phyloP scores from a whole-genome alignment of 2,888 invertebrate genomes.

The Julus scanicus region DNA sequence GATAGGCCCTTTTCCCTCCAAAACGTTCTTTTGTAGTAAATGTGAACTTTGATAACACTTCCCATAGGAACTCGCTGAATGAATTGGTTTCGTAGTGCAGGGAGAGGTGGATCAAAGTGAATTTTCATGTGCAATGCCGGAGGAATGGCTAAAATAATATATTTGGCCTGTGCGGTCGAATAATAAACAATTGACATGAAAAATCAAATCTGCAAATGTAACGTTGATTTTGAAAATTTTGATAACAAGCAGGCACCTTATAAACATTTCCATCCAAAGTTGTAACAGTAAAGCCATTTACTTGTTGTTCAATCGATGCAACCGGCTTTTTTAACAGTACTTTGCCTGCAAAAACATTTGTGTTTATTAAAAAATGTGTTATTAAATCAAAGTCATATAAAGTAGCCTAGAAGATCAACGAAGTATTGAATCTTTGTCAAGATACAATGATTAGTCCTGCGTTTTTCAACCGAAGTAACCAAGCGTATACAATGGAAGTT shows the following conservation, averaged over 20 bases:
- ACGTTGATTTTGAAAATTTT: not conserved
- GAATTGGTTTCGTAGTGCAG: constrained; percentile 64
- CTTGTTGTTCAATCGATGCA: constrained; percentile 56
- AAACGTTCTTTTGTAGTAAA: constrained; percentile 67
- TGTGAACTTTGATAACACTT: constrained; percentile 66
- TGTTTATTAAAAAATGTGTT: too few relatives aligned
- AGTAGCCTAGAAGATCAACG: too few relatives aligned
- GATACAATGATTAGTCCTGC: too few relatives aligned
- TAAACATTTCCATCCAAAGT: constrained; percentile 60
- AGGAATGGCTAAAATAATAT: constrained; percentile 65
- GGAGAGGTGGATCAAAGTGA: constrained; percentile 65
- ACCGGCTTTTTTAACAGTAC: constrained; percentile 58
- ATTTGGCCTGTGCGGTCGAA: constrained; percentile 57
- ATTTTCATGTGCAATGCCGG: constrained; percentile 65
- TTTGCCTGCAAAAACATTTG: constrained; percentile 49
- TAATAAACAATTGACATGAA: not conserved
- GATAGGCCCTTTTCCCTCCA: constrained; percentile 63
- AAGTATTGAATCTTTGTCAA: too few relatives aligned
- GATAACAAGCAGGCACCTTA: constrained; percentile 55
- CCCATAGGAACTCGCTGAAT: constrained; percentile 66
- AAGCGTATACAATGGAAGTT: too few relatives aligned
- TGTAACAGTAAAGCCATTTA: constrained; percentile 55
- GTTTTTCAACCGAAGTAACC: too few relatives aligned
- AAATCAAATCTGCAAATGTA: not conserved
- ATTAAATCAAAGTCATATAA: too few relatives aligned